Evolutionary conservation across 1,140 invertebrate species (phyloP), one percentile per base, ranked within the genome.

Genomic region (Eulimnadia texana): DNA sequence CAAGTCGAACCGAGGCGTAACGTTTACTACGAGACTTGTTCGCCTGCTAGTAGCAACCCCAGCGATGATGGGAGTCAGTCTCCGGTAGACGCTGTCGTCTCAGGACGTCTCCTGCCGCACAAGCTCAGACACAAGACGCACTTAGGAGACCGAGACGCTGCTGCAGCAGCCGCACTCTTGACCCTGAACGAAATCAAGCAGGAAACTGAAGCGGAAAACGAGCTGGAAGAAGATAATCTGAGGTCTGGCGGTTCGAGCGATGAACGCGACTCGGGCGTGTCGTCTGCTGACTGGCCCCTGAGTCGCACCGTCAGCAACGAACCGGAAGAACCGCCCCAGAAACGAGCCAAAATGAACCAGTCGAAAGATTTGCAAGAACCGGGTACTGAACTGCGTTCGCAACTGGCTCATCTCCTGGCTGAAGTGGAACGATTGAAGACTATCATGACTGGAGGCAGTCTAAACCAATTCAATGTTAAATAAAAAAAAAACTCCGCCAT

Each of bases 111-210:
- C 65, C 71, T 94, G 64, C 91, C 91, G 0, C 82, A 91, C 66
- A 94, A 94, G 72, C 76, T 94, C 58, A 81, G 91, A 65, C 90
- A 95, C 78, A 95, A 94, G 72, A 85, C 84, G n/a, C 84, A 90
- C 67, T 77, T 92, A 51, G 87, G 88, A 0, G 88, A 92, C 70
- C 89, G 90, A 67, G 88, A 90, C 68, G 85, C 86, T 1, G 86
- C 86, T 1, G 86, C 70, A 51, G 33, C 33, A 9, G 33, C 33
- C 16, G 33, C 33, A 9, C 2, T 78, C 86, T 1, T 88, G 86
- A 69, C 85, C 85, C 66, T 90, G 85, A 70, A 89, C 86, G 65
- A 66, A 23, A 64, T 70, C 16, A 71, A 72, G 68, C 85, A 89
- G 68, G 88, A 90, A 70, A n/a, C 50, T 24, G 50, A 60, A n/a